phyloP scores from a whole-genome alignment of 2,113 vertebrate genomes.

The Hydropotes inermis region DNA sequence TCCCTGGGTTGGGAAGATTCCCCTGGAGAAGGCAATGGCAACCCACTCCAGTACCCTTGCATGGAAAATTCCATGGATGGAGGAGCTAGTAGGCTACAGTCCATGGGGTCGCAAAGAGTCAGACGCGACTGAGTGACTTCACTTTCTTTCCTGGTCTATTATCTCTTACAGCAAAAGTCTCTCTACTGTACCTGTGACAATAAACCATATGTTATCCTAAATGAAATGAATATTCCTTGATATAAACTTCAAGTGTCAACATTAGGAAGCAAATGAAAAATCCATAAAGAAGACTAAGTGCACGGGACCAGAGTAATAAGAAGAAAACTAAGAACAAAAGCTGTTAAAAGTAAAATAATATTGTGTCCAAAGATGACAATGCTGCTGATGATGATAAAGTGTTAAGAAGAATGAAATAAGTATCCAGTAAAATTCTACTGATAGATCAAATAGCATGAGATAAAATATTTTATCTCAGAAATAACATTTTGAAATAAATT shows the following conservation, averaged over 20 bases:
- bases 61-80: not conserved
- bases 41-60: not conserved
- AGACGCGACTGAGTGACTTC: rapidly evolving
- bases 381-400: not conserved
- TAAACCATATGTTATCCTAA: not conserved
- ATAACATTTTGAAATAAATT: not conserved
- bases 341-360: not conserved
- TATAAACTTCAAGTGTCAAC: not conserved
- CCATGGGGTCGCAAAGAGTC: not conserved
- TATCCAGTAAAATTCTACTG: not conserved
- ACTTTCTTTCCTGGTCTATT: not conserved
- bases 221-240: not conserved
- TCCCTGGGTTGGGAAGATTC: not conserved
- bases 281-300: not conserved
- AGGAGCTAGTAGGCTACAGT: not conserved
- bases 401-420: not conserved
- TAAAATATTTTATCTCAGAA: not conserved
- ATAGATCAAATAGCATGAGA: not conserved
- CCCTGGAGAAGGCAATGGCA: not conserved
- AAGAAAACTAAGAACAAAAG: not conserved
- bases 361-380: not conserved
- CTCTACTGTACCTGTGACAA: not conserved
- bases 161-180: not conserved
- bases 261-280: not conserved
- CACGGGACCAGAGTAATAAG: not conserved